Evolutionary conservation across 2,797 vertebrate genomes (phyloP).

Genomic region (Scyliorhinus canicula): DNA sequence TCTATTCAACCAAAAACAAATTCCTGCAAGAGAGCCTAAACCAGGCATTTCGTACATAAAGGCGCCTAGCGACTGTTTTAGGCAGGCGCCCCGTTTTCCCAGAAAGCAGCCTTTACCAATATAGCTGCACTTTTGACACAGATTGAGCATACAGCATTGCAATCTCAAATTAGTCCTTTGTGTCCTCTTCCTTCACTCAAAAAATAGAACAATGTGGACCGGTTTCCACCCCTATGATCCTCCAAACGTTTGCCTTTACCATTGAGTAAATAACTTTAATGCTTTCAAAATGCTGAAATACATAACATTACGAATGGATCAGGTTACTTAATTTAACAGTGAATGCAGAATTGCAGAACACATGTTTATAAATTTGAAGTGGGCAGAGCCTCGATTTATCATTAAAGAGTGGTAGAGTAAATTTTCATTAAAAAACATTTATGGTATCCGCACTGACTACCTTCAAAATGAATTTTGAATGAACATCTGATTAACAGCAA

Average conservation of each 20-base stretch:
- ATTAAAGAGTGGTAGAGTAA: not conserved
- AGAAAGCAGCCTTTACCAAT: too few relatives aligned
- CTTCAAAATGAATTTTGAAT: not conserved
- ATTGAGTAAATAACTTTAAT: not conserved
- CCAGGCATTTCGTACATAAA: not conserved
- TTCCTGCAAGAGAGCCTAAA: not conserved
- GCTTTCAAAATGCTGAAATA: not conserved
- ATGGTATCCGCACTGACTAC: not conserved
- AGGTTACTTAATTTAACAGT: not conserved
- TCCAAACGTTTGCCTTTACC: not conserved
- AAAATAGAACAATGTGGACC: not conserved
- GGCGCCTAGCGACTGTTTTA: not conserved
- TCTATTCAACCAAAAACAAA: not conserved
- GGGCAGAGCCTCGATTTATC: not conserved
- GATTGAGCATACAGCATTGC: not conserved
- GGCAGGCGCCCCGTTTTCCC: too few relatives aligned
- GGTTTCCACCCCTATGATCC: not conserved
- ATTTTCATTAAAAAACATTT: not conserved
- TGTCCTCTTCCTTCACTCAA: not conserved
- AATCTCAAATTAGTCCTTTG: not conserved
- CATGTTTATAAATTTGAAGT: not conserved
- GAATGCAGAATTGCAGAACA: not conserved
- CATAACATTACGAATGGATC: not conserved
- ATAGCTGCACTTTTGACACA: not conserved
- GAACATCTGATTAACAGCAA: not conserved